Evolutionary conservation across 1,140 invertebrate species (phyloP).

Genomic region (Agrilus planipennis): DNA sequence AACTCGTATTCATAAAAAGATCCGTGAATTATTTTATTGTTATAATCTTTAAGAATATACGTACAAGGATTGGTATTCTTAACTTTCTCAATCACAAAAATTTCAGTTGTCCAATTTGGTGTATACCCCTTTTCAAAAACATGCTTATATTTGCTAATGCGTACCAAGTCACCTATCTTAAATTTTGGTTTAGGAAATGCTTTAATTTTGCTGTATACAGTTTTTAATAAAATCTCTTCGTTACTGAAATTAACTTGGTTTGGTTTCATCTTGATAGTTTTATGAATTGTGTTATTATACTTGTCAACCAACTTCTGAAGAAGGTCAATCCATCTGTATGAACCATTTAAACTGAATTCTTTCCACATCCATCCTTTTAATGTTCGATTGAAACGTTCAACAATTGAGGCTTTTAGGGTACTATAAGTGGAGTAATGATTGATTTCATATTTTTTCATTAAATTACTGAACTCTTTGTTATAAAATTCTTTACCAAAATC

Average conservation of each 20-base stretch:
- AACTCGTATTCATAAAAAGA: constrained; percentile 23
- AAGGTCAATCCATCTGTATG: constrained; percentile 25
- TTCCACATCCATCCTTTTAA: constrained; percentile 31
- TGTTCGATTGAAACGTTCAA: constrained; percentile 17
- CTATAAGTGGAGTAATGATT: constrained; percentile 15
- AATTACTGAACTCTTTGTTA: constrained; percentile 12
- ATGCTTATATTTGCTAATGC: constrained; percentile 11
- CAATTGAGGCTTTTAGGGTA: constrained; percentile 16
- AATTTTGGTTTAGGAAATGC: background rate
- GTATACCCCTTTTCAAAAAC: constrained; percentile 22
- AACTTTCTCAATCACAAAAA: constrained; percentile 22
- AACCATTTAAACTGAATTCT: constrained; percentile 28
- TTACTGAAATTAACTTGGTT: constrained; percentile 9
- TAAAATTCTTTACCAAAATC: constrained; percentile 26
- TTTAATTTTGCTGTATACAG: constrained; percentile 11
- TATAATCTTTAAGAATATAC: constrained; percentile 11
- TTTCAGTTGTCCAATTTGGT: constrained; percentile 25
- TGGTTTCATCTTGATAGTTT: constrained; percentile 16
- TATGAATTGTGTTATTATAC: constrained; percentile 16
- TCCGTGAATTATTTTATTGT: constrained; percentile 13
- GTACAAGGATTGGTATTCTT: constrained; percentile 7
- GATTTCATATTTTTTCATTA: constrained; percentile 13
- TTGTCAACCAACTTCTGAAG: constrained; percentile 13
- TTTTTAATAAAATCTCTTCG: constrained; percentile 9
- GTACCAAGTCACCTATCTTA: constrained; percentile 12